Conservation (phyloP, 2,888 invertebrate species). For the Pristionchus arcanus region DNA sequence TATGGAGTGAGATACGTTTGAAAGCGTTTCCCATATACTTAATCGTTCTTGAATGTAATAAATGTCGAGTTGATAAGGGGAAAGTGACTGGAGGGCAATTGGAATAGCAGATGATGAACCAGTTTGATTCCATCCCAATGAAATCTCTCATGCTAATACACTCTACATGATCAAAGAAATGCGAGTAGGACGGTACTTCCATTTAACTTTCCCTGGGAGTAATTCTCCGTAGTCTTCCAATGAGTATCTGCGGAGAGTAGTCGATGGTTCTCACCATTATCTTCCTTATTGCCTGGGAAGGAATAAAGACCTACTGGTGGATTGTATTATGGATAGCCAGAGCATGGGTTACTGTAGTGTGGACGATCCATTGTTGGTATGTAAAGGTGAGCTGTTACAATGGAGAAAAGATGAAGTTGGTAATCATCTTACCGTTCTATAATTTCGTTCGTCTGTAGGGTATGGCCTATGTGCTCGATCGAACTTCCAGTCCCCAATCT, state of each 20-base stretch:
- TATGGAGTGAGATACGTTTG: background rate
- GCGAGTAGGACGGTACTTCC: background rate
- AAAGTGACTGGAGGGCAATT: conserved; percentile 5
- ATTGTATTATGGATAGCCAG: background rate
- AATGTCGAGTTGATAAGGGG: conserved; percentile 1
- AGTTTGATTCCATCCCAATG: background rate
- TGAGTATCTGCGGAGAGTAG: conserved; percentile 13
- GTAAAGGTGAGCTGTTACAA: conserved; percentile 31
- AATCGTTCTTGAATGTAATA: background rate
- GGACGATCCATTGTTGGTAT: conserved; percentile 26
- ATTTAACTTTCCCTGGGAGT: background rate
- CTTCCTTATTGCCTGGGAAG: conserved; percentile 6
- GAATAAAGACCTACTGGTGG: background rate
- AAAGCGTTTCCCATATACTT: conserved; percentile 26
- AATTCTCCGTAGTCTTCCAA: background rate
- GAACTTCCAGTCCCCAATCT: background rate
- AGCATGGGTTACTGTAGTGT: background rate
- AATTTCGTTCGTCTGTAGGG: background rate
- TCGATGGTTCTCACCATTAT: conserved; percentile 25
- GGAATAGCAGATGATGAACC: conserved; percentile 6
- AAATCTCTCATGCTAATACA: background rate
- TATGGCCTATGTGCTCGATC: conserved; percentile 29
- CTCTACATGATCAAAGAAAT: background rate
- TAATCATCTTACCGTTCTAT: background rate
- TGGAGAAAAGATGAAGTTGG: background rate